A percentile compares a stretch with the other conserved stretches of the same genome.
Evolutionary conservation across 2,888 invertebrate species (phyloP).

Genomic region (Leucoma salicis): DNA sequence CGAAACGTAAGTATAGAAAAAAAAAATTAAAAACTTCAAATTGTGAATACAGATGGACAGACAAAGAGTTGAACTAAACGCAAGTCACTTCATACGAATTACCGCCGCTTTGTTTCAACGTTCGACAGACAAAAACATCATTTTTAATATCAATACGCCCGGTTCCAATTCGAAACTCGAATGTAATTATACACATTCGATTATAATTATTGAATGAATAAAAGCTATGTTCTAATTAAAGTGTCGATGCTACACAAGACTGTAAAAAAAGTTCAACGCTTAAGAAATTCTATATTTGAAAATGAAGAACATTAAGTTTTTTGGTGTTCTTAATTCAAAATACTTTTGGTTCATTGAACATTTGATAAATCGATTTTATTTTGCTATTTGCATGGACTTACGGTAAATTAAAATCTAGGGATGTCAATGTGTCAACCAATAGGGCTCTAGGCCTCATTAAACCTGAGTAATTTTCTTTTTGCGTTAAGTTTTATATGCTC

Average conservation of each 20-base stretch:
- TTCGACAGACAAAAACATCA: conserved; percentile 65
- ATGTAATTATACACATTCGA: conserved; percentile 63
- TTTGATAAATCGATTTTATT: neutral
- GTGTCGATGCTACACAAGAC: conserved; percentile 41
- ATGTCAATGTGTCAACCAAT: conserved; percentile 17
- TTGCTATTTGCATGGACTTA: conserved; percentile 20
- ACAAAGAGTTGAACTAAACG: conserved; percentile 64
- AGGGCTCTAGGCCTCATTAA: conserved; percentile 5
- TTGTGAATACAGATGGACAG: conserved; percentile 62
- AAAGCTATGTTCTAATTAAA: conserved; percentile 66
- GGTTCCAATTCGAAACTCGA: conserved; percentile 52
- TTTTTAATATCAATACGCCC: conserved; percentile 64
- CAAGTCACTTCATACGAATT: conserved; percentile 81
- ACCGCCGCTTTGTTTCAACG: conserved; percentile 72
- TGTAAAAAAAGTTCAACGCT: conserved; percentile 32
- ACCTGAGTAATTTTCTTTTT: conserved; percentile 6
- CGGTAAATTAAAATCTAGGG: conserved; percentile 14
- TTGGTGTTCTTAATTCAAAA: conserved; percentile 30
- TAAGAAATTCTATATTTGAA: conserved; percentile 39
- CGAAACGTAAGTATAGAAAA: conserved; percentile 27
- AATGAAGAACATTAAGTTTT: conserved; percentile 33
- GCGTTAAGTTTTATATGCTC: neutral
- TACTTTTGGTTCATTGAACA: conserved; percentile 18
- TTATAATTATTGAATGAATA: conserved; percentile 53
- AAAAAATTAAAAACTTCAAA: conserved; percentile 63